These are phyloP conservation scores for Lasioglossum calceatum DNA, from an alignment of 2,888 invertebrate species.

Conservation along the genomic window DNA sequence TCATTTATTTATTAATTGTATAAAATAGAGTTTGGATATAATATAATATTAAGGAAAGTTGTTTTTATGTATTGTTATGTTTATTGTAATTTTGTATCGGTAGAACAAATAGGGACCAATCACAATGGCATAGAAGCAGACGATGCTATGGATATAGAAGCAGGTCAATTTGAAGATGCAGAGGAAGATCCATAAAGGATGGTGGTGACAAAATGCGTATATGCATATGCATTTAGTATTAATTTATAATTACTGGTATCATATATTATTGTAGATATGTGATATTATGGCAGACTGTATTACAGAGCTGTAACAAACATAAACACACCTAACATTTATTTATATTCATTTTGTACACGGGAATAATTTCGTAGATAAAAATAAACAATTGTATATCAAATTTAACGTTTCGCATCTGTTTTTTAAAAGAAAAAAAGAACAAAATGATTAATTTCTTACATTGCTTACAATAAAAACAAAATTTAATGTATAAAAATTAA, in stretches of 20 bases:
- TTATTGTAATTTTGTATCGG: conserved; percentile 64
- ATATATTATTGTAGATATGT: conserved; percentile 75
- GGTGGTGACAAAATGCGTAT: conserved; percentile 65
- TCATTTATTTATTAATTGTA: conserved; percentile 23
- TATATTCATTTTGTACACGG: conserved; percentile 83
- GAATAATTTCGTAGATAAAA: conserved; percentile 80
- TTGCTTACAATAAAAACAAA: conserved; percentile 25
- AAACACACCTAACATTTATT: conserved; percentile 81
- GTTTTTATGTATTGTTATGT: conserved; percentile 10
- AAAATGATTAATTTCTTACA: too few relatives aligned
- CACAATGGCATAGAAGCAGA: conserved; percentile 83
- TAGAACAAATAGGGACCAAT: conserved; percentile 83
- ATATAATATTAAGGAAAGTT: not conserved
- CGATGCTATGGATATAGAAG: conserved; percentile 85
- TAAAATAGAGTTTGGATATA: not conserved
- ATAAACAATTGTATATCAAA: conserved; percentile 73
- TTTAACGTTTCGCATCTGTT: conserved; percentile 41
- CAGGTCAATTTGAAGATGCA: conserved; percentile 87
- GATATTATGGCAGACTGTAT: conserved; percentile 72
- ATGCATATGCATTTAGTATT: conserved; percentile 80
- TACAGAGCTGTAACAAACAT: conserved; percentile 70
- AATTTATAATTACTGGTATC: conserved; percentile 75
- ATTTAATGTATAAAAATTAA: conserved; percentile 3
- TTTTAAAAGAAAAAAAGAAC: conserved; percentile 12
- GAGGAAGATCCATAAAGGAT: conserved; percentile 84